Evolutionary conservation across 64 coral and sea anemone genomes (phyloP), one percentile per base, ranked within the genome.

Genomic region (Actinia tenebrosa): DNA sequence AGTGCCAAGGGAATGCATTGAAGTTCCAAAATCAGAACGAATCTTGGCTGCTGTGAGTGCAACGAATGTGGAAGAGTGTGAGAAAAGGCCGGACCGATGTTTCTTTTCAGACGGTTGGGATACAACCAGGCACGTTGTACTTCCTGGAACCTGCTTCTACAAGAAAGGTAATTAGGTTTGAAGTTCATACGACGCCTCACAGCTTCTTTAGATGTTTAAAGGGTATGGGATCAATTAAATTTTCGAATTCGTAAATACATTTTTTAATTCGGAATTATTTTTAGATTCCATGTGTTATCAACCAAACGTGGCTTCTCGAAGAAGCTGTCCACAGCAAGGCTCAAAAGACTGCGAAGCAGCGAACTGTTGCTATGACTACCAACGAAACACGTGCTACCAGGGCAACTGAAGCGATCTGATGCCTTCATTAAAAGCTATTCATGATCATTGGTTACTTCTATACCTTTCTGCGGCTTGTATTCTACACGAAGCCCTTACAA

Each of bases 321-420:
- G 25, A 18, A 61, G 27, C 23, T 61, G 53, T 13, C 11, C 16
- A 45, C 71, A 44, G 6, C 47, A 27, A 27, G 55, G 54, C 19
- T 45, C 53, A 61, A 60, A 79, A 61, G 69, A 75, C 69, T 88
- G 86, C 9, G 86, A 88, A 58, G 54, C 86, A 44, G 86, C 53
- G 3, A 88, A 61, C 72, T 88, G 86, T 44, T 88, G 86, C 45
- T 88, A 55, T 78, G 86, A 88, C n/a, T 88, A 88, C 58, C 77
- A 88, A 78, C 16, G 47, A 77, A 88, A 88, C 46, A 54, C 58
- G 14, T 88, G 72, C 52, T 88, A 80, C 72, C 7, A 75, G 9
- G 69, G 69, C 11, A 75, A 75, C 30, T 37, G 30, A 27, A 75
- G 69, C 69, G 23, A 42, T 30, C 4, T 71, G 66, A 71, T 27